These are phyloP conservation scores for Prunella strophiata DNA, from an alignment of 2,797 vertebrate species.

Conservation along the genomic window DNA sequence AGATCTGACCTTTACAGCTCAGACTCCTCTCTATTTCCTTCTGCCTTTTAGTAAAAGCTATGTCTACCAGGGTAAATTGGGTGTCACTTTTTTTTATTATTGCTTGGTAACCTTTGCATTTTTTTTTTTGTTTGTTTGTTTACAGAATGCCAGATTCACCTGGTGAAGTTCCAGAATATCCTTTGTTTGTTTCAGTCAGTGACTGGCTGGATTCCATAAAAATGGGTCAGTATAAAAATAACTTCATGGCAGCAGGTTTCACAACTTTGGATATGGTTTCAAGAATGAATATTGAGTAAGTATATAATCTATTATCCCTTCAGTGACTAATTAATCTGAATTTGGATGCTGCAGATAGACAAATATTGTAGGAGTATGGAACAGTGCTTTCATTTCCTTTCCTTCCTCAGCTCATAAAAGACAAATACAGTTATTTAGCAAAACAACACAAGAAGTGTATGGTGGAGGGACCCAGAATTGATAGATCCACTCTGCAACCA, in stretches of 20 bases:
- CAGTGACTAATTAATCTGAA: not conserved
- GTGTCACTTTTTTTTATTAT: no score
- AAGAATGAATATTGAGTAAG: constrained; percentile 86
- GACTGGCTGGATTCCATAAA: constrained; percentile 99
- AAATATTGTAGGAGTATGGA: not conserved
- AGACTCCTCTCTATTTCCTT: not conserved
- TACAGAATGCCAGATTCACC: constrained; percentile 82
- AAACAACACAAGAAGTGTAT: not conserved
- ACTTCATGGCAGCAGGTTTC: constrained; percentile 96
- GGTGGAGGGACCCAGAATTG: not conserved
- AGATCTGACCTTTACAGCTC: constrained; percentile 1
- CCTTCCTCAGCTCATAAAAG: not conserved
- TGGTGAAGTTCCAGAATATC: constrained; percentile 80
- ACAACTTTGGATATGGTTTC: constrained; percentile 93
- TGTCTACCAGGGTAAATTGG: not conserved
- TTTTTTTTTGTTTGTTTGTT: not conserved
- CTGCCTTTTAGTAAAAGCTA: not conserved
- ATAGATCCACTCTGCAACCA: not conserved
- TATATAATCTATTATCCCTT: not conserved
- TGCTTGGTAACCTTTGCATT: not conserved
- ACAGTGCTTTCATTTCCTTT: not conserved
- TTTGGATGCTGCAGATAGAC: not conserved
- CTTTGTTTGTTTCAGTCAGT: constrained; percentile 93
- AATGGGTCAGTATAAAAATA: constrained; percentile 98
- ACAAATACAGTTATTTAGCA: not conserved